Conservation (phyloP, 2,888 invertebrate genomes). For the Hydroisotoma schaefferi region DNA sequence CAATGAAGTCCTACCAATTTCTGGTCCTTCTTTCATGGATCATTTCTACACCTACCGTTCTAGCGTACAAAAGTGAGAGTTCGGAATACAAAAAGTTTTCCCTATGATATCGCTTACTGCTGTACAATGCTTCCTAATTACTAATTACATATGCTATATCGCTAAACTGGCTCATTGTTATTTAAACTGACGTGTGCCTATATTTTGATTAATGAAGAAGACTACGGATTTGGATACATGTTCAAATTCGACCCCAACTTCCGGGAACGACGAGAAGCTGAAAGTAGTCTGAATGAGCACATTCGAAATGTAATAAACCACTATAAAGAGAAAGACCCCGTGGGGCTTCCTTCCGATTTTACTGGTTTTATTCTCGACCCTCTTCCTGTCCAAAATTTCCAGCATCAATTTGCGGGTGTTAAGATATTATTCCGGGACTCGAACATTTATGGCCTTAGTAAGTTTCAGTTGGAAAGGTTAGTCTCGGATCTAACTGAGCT, state of each 20-base stretch:
- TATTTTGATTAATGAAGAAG: constrained; percentile 14
- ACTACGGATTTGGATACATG: constrained; percentile 31
- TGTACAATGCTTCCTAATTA: too few species aligned
- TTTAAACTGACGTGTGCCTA: too few species aligned
- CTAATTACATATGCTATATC: too few species aligned
- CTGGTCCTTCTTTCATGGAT: too few species aligned
- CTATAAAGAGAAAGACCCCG: constrained; percentile 72
- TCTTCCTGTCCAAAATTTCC: constrained; percentile 69
- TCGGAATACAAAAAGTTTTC: too few species aligned
- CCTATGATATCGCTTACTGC: too few species aligned
- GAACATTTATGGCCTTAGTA: constrained; percentile 56
- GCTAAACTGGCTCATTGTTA: too few species aligned
- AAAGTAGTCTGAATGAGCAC: constrained; percentile 66
- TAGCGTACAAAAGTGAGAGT: too few species aligned
- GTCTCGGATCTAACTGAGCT: constrained; percentile 69
- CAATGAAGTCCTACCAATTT: too few species aligned
- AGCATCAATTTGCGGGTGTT: constrained; percentile 65
- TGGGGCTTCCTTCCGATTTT: constrained; percentile 63
- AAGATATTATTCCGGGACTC: constrained; percentile 65
- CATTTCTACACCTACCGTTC: too few species aligned
- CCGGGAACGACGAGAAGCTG: constrained; percentile 55
- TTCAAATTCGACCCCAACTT: constrained; percentile 52
- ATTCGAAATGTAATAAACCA: constrained; percentile 68
- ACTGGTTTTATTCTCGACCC: constrained; percentile 76
- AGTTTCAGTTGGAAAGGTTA: constrained; percentile 69